These are phyloP conservation scores for Autographa gamma DNA, from an alignment of 2,888 invertebrate genomes.

Conservation along the genomic window DNA sequence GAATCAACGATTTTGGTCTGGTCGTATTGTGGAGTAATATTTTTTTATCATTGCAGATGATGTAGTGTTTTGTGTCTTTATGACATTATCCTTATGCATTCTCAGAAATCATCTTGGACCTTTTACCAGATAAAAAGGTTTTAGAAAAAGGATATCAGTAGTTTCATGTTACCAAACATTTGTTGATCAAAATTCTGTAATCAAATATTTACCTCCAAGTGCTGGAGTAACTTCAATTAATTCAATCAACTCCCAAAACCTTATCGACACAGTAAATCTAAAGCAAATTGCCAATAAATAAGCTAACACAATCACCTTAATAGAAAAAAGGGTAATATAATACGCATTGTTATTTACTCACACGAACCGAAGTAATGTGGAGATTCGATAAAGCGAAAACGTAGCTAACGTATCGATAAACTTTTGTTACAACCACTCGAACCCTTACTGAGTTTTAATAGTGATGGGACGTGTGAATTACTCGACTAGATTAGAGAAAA, in stretches of 20 bases:
- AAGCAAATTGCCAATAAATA: conserved; percentile 51
- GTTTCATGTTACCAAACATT: background rate
- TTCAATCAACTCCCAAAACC: conserved; percentile 16
- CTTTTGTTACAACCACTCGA: conserved; percentile 72
- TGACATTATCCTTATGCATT: too few relatives aligned
- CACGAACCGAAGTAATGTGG: conserved; percentile 56
- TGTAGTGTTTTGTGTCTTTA: too few relatives aligned
- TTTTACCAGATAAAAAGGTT: too few relatives aligned
- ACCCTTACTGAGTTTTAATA: conserved; percentile 58
- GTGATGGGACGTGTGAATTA: conserved; percentile 50
- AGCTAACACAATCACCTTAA: conserved; percentile 57
- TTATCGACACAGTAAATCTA: conserved; percentile 28
- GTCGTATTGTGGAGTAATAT: too few relatives aligned
- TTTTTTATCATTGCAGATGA: too few relatives aligned
- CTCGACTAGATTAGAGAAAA: conserved; percentile 43
- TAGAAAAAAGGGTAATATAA: conserved; percentile 60
- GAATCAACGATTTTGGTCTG: background rate
- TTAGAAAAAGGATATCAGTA: too few relatives aligned
- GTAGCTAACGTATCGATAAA: conserved; percentile 70
- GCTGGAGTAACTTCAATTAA: background rate
- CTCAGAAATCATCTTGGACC: too few relatives aligned
- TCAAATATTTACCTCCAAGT: background rate
- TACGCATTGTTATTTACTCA: conserved; percentile 62
- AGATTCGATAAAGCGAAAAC: conserved; percentile 64
- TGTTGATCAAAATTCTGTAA: background rate